These are phyloP conservation scores for Zaprionus camerounensis DNA, from an alignment of 1,140 invertebrate genomes.

Conservation along the genomic window DNA sequence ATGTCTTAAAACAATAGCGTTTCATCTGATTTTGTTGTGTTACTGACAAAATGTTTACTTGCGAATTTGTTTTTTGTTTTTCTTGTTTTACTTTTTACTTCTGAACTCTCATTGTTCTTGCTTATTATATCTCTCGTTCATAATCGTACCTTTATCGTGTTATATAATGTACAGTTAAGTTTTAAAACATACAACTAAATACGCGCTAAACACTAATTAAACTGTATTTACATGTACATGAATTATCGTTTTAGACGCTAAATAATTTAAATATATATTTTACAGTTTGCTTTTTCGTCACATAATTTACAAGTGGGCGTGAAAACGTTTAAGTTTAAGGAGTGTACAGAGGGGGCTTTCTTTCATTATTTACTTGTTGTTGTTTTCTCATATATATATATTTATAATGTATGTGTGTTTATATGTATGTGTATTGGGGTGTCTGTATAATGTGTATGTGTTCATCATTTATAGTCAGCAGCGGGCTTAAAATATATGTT, in stretches of 20 bases:
- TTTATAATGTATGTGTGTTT: constrained; percentile 49
- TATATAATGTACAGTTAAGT: constrained; percentile 82
- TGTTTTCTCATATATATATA: constrained; percentile 27
- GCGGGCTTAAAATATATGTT: constrained; percentile 38
- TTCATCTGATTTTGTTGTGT: constrained; percentile 67
- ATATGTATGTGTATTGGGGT: constrained; percentile 36
- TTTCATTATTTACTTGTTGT: constrained; percentile 16
- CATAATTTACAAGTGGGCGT: constrained; percentile 75
- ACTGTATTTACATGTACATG: constrained; percentile 78
- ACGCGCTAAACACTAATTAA: constrained; percentile 82
- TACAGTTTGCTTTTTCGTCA: constrained; percentile 62
- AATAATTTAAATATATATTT: constrained; percentile 68
- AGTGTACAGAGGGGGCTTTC: constrained; percentile 59
- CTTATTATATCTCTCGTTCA: constrained; percentile 40
- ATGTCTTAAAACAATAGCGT: constrained; percentile 81
- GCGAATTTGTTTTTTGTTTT: constrained; percentile 43
- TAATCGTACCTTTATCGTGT: constrained; percentile 66
- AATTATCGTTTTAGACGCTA: constrained; percentile 59
- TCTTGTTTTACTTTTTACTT: constrained; percentile 24
- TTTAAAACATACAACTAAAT: constrained; percentile 83
- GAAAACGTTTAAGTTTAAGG: constrained; percentile 72
- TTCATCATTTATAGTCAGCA: constrained; percentile 42
- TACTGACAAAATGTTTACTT: constrained; percentile 68
- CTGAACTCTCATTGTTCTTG: constrained; percentile 34
- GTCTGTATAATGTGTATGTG: constrained; percentile 39